These are phyloP conservation scores for Vanessa tameamea DNA, from an alignment of 1,140 invertebrate genomes.

Conservation along the genomic window DNA sequence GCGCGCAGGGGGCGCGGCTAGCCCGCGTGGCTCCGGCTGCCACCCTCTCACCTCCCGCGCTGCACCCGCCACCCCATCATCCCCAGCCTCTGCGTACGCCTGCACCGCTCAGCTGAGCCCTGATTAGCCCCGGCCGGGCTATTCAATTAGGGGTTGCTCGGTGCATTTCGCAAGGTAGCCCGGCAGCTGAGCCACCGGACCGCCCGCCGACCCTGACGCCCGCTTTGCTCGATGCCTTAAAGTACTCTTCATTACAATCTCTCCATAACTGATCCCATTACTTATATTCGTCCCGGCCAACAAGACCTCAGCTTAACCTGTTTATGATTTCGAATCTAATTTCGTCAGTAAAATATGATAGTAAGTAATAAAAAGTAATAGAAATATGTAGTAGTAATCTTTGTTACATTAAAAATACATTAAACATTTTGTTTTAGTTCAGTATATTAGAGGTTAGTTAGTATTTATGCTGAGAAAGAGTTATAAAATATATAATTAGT, in stretches of 20 bases:
- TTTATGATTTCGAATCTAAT: not conserved
- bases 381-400: not conserved
- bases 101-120: conserved; percentile 73
- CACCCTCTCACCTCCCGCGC: conserved; percentile 35
- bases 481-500: not conserved
- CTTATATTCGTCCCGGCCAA: conserved; percentile 54
- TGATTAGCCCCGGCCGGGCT: conserved; percentile 76
- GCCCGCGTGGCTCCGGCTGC: conserved; percentile 70
- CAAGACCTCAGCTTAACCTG: conserved; percentile 23
- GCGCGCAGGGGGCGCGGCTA: conserved; percentile 76
- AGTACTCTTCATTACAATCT: conserved; percentile 67
- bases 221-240: conserved; percentile 48
- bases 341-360: not conserved
- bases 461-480: no score
- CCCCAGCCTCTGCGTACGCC: conserved; percentile 34
- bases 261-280: conserved; percentile 60
- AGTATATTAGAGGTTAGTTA: no score
- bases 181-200: conserved; percentile 43
- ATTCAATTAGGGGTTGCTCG: conserved; percentile 76
- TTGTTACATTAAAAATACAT: not conserved
- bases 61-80: conserved; percentile 34
- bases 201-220: conserved; percentile 40
- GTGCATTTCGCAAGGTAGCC: conserved; percentile 67
- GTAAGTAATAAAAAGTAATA: not conserved
- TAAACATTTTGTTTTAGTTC: no score